Percentiles rank a stretch among this genome's conserved stretches.
Evolutionary conservation across 1,140 invertebrate genomes (phyloP).

Genomic region (Hycleus phaleratus): DNA sequence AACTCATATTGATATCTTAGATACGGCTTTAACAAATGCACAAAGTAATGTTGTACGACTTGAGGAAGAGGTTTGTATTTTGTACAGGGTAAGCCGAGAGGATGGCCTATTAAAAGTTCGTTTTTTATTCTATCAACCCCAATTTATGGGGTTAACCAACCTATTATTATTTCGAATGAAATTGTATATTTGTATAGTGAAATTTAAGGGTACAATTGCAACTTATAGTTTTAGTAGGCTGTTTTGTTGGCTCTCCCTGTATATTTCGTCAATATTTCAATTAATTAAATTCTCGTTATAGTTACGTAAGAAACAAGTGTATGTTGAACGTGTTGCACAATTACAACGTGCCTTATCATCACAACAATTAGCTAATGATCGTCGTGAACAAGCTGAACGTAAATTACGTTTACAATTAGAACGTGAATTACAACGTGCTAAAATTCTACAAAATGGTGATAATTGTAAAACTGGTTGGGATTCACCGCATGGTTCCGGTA

Average conservation of each 20-base stretch:
- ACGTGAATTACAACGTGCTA: constrained; percentile 62
- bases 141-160: too few relatives aligned
- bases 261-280: neutral
- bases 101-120: too few relatives aligned
- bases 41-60: constrained; percentile 80
- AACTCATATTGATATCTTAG: constrained; percentile 87
- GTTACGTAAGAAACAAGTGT: constrained; percentile 75
- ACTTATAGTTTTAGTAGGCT: neutral
- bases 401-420: constrained; percentile 73
- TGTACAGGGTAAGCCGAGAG: too few relatives aligned
- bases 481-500: constrained; percentile 38
- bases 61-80: constrained; percentile 69
- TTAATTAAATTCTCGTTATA: constrained; percentile 31
- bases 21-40: constrained; percentile 83
- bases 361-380: constrained; percentile 73
- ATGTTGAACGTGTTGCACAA: constrained; percentile 76
- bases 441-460: constrained; percentile 29
- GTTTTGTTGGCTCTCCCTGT: neutral
- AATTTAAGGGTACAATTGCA: too few relatives aligned
- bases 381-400: constrained; percentile 75
- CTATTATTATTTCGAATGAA: too few relatives aligned
- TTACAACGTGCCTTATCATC: constrained; percentile 77
- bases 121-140: too few relatives aligned
- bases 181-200: too few relatives aligned
- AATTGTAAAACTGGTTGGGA: constrained; percentile 27